Conservation (phyloP, 2,113 vertebrate genomes). For the Phocoena phocoena region DNA sequence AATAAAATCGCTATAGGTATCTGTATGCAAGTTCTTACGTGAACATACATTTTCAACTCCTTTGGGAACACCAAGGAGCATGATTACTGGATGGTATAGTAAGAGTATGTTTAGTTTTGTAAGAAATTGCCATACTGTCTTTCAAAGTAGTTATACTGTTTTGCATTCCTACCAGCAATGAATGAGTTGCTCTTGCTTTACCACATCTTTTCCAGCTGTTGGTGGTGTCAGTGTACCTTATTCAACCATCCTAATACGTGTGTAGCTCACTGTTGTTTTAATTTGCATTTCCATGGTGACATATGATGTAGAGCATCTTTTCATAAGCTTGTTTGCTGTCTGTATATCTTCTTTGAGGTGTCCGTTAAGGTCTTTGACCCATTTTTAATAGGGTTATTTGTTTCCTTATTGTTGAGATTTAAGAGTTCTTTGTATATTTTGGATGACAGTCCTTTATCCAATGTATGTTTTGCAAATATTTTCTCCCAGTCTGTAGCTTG, state of each 20-base stretch:
- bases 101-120: neutral
- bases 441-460: neutral
- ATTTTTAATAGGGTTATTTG: neutral
- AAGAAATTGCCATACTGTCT: neutral
- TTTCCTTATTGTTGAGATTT: neutral
- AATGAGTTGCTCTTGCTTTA: neutral
- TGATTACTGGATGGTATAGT: neutral
- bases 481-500: neutral
- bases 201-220: neutral
- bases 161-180: neutral
- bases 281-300: neutral
- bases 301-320: neutral
- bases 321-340: neutral
- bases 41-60: neutral
- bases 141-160: neutral
- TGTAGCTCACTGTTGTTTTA: neutral
- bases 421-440: neutral
- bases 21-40: neutral
- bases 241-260: neutral
- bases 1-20: too few species aligned
- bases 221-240: neutral
- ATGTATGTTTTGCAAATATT: neutral
- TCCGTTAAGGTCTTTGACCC: neutral
- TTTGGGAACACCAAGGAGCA: neutral
- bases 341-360: neutral